Conservation (phyloP, 2,113 vertebrate species). For the Epinephelus moara region DNA sequence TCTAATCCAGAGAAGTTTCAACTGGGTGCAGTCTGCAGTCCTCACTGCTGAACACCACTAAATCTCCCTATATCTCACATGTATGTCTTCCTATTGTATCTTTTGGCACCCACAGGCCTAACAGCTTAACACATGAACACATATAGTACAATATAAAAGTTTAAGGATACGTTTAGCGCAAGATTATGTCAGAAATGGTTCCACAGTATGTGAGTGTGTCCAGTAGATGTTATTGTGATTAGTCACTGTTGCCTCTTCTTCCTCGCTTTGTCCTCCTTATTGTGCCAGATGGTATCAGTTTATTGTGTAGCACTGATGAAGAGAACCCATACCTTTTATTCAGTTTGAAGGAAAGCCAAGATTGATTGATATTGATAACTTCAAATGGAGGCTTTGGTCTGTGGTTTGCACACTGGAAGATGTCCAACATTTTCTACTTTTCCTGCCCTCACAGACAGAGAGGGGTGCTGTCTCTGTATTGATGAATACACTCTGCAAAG, state of each 20-base stretch:
- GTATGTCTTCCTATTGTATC: neutral
- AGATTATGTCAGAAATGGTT: slow-evolving; percentile 5
- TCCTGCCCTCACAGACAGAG: slow-evolving; percentile 50
- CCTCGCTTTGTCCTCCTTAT: slow-evolving; percentile 33
- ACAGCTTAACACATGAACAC: neutral
- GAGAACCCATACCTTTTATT: slow-evolving; percentile 64
- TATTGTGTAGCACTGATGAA: slow-evolving; percentile 63
- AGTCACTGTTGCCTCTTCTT: slow-evolving; percentile 43
- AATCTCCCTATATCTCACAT: too few relatives aligned
- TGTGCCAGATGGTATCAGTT: slow-evolving; percentile 58
- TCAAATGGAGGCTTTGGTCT: slow-evolving; percentile 70
- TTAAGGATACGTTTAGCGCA: neutral
- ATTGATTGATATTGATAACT: slow-evolving; percentile 72
- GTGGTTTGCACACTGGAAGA: slow-evolving; percentile 68
- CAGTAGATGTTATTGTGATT: slow-evolving; percentile 46
- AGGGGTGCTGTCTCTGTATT: slow-evolving; percentile 49
- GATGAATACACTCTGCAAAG: slow-evolving; percentile 63
- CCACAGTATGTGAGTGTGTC: slow-evolving; percentile 13
- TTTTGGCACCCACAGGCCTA: neutral
- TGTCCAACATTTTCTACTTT: slow-evolving; percentile 61
- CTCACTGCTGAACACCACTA: too few relatives aligned
- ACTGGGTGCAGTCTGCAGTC: too few relatives aligned
- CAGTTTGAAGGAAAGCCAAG: slow-evolving; percentile 58
- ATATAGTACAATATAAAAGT: neutral
- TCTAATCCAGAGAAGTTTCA: too few relatives aligned